These are phyloP conservation scores for Nasalis larvatus DNA, from an alignment of 2,113 vertebrate genomes.

Conservation along the genomic window DNA sequence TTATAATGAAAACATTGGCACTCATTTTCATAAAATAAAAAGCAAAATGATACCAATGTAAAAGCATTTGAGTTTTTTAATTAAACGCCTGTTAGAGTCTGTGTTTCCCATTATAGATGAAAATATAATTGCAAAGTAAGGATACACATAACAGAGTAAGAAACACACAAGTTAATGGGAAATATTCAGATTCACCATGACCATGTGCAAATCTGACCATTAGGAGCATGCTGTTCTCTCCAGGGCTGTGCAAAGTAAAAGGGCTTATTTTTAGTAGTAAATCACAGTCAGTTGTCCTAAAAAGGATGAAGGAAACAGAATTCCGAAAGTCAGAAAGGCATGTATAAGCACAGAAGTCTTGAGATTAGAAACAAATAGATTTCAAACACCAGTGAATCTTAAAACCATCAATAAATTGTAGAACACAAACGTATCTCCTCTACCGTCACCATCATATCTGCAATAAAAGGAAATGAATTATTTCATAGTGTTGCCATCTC, in stretches of 20 bases:
- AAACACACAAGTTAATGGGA: not conserved
- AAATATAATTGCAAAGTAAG: constrained; percentile 1
- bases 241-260: not conserved
- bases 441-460: not conserved
- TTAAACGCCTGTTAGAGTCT: not conserved
- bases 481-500: not conserved
- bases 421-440: not conserved
- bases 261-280: not conserved
- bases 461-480: not conserved
- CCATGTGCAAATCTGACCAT: not conserved
- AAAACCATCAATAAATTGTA: not conserved
- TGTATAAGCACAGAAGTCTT: not conserved
- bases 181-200: not conserved
- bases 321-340: not conserved
- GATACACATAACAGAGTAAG: not conserved
- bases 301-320: not conserved
- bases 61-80: constrained; percentile 17
- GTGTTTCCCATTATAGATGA: not conserved
- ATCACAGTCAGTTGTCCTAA: not conserved
- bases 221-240: not conserved
- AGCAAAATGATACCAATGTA: not conserved
- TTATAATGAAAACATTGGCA: constrained; percentile 35
- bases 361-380: not conserved
- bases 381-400: not conserved
- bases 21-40: constrained; percentile 31